Evolutionary conservation across 2,113 vertebrate species (phyloP).

Genomic region (Nibea albiflora): DNA sequence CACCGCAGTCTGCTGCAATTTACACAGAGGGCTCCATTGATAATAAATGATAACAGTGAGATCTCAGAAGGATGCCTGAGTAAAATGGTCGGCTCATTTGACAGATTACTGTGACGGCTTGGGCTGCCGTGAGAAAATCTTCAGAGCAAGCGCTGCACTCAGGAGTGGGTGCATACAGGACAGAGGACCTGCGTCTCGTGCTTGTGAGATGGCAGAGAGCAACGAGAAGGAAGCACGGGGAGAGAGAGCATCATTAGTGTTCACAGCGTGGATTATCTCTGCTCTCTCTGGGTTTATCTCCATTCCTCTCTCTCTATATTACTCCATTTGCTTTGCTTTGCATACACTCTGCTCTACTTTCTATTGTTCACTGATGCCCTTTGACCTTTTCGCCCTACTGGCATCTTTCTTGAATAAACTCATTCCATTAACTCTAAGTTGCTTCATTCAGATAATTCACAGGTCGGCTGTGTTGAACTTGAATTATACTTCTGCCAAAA

Average conservation of each 20-base stretch:
- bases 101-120: conserved; percentile 9
- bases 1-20: conserved; percentile 41
- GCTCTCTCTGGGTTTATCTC: neutral
- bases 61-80: conserved; percentile 48
- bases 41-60: conserved; percentile 45
- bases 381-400: conserved; percentile 30
- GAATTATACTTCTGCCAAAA: conserved; percentile 40
- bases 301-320: neutral
- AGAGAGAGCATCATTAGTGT: neutral
- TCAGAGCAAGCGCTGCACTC: conserved; percentile 15
- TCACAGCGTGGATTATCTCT: neutral
- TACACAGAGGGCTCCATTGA: conserved; percentile 56
- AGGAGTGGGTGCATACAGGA: conserved; percentile 7
- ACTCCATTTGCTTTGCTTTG: neutral
- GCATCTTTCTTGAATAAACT: conserved; percentile 36
- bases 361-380: conserved; percentile 33
- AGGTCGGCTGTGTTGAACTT: conserved; percentile 44
- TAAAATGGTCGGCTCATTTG: conserved; percentile 24
- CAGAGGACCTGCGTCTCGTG: neutral
- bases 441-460: conserved; percentile 33
- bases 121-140: conserved; percentile 26
- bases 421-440: conserved; percentile 46
- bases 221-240: neutral
- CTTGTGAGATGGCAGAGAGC: neutral
- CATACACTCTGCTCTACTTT: conserved; percentile 17